Conservation (phyloP, 2,888 invertebrate species). For the Drosophila ezoana region DNA sequence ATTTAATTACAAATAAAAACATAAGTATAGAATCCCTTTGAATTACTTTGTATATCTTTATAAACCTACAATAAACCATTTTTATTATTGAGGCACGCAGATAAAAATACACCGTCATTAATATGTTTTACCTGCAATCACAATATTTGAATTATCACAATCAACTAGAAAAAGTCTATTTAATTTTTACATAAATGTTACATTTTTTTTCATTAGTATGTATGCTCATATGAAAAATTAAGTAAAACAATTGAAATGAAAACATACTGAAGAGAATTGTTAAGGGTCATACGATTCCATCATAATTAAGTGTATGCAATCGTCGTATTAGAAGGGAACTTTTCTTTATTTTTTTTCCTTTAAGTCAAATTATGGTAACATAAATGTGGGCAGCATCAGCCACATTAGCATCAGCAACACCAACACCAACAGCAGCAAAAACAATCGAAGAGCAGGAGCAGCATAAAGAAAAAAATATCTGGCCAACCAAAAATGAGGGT, state of each 20-base stretch:
- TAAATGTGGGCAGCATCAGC: constrained; percentile 72
- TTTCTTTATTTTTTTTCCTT: constrained; percentile 37
- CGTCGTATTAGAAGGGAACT: constrained; percentile 5
- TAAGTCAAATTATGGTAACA: constrained; percentile 80
- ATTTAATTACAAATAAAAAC: too few relatives aligned
- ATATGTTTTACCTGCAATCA: too few relatives aligned
- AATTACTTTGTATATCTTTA: too few relatives aligned
- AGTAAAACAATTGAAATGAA: not conserved
- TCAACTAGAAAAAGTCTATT: too few relatives aligned
- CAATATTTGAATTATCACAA: too few relatives aligned
- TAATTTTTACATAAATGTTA: too few relatives aligned
- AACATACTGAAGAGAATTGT: not conserved
- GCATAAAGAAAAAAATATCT: constrained; percentile 53
- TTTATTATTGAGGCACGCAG: too few relatives aligned
- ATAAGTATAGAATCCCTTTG: too few relatives aligned
- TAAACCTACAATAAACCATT: too few relatives aligned
- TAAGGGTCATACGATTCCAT: not conserved
- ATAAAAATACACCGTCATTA: too few relatives aligned
- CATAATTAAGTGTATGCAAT: constrained; percentile 16
- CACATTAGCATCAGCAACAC: constrained; percentile 47
- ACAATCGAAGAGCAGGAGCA: constrained; percentile 50
- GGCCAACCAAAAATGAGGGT: constrained; percentile 79
- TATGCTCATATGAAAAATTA: not conserved
- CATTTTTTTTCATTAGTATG: not conserved
- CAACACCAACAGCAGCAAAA: constrained; percentile 46